Evolutionary conservation across 2,797 vertebrate species (phyloP).

Genomic region (Sphenopsis melanotis): DNA sequence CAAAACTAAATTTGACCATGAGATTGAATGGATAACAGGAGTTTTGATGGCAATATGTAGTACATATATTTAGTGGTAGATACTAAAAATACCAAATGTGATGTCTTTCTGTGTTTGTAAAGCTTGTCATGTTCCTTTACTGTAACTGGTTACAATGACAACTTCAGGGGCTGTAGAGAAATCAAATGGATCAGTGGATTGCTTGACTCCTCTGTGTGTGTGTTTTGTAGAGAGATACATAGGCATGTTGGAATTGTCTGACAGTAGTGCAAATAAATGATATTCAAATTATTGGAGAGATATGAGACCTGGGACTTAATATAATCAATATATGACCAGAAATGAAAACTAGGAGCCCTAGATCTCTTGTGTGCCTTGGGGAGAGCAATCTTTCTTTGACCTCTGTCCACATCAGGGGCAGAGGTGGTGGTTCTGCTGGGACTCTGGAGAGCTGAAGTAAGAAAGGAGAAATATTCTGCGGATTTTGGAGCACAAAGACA

Average conservation of each 20-base stretch:
- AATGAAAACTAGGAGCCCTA: not conserved
- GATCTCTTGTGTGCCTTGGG: not conserved
- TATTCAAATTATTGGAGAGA: not conserved
- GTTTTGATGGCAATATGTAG: not conserved
- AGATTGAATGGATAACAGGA: not conserved
- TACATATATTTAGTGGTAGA: not conserved
- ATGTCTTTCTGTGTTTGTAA: not conserved
- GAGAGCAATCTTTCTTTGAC: not conserved
- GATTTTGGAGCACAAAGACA: not conserved
- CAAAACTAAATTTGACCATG: not conserved
- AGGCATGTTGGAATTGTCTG: not conserved
- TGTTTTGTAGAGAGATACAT: not conserved
- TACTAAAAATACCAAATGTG: not conserved
- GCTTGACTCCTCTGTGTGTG: not conserved
- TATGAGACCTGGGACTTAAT: not conserved
- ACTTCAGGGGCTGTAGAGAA: not conserved
- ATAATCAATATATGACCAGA: not conserved
- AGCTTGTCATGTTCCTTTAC: not conserved
- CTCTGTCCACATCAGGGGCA: not conserved
- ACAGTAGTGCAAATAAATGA: not conserved
- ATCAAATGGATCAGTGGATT: not conserved
- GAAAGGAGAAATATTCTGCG: not conserved
- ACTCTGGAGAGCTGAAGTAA: not conserved
- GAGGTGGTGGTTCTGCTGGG: not conserved
- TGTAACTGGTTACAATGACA: fast-evolving